Conservation (phyloP, 30 jellyfish, hydroid and myxozoan genomes). For the Sanderia malayensis region DNA sequence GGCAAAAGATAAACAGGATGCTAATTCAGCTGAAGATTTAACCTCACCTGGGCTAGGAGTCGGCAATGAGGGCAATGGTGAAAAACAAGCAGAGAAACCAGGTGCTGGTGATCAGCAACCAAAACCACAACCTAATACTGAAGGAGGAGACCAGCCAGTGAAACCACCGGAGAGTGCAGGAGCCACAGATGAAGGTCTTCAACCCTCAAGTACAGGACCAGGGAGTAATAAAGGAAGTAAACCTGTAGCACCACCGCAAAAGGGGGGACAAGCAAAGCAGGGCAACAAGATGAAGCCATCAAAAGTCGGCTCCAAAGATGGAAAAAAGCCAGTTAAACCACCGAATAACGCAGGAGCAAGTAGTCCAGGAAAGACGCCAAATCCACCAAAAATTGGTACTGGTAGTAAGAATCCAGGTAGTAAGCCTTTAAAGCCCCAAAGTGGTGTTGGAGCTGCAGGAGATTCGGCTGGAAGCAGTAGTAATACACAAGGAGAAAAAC, state of each 20-base stretch:
- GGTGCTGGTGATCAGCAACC: slow-evolving; percentile 7
- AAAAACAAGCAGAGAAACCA: background rate
- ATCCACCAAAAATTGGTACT: background rate
- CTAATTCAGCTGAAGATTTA: slow-evolving; percentile 15
- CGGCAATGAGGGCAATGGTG: slow-evolving; percentile 11
- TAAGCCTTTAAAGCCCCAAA: slow-evolving; percentile 7
- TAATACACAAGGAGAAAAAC: background rate
- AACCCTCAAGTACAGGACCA: background rate
- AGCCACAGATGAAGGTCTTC: background rate
- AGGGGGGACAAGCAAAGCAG: background rate
- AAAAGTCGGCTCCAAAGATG: background rate
- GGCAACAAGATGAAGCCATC: background rate
- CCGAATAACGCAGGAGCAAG: background rate
- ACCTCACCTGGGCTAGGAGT: slow-evolving; percentile 17
- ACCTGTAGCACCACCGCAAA: background rate
- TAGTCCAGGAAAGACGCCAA: background rate
- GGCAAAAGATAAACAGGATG: background rate
- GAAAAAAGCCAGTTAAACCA: background rate
- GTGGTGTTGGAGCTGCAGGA: slow-evolving; percentile 10
- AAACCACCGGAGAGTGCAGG: background rate
- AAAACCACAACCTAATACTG: background rate
- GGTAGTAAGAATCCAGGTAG: slow-evolving; percentile 17
- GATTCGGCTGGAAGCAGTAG: slow-evolving; percentile 16
- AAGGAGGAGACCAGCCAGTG: background rate
- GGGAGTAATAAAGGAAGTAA: background rate